Conservation (phyloP, 92 coral and sea anemone species). For the Porites divaricata region DNA sequence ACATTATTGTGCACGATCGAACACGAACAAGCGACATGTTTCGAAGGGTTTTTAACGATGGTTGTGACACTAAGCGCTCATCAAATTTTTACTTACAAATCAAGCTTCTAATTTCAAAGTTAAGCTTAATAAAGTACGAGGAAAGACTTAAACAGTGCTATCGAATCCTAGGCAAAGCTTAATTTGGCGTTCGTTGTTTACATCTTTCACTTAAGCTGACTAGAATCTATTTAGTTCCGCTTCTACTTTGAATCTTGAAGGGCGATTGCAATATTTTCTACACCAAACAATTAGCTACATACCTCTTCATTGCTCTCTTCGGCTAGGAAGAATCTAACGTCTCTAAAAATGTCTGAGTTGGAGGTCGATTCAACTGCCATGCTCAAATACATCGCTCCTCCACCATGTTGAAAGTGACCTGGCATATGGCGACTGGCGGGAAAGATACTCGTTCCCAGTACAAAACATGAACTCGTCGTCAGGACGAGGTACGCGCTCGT, state of each 20-base stretch:
- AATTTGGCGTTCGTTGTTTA: not conserved
- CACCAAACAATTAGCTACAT: not conserved
- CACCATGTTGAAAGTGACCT: conserved; percentile 25
- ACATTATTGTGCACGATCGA: no score
- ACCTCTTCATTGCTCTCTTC: conserved; percentile 81
- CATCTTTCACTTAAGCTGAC: not conserved
- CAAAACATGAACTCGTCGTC: not conserved
- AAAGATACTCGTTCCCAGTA: conserved; percentile 24
- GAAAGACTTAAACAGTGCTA: no score
- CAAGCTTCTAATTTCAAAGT: no score
- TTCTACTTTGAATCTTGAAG: not conserved
- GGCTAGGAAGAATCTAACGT: conserved; percentile 76
- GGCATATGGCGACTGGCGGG: conserved; percentile 46
- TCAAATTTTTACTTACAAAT: no score
- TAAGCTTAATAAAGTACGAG: no score
- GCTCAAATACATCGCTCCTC: not conserved
- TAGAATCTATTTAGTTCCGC: no score
- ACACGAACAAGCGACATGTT: no score
- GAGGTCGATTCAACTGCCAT: conserved; percentile 50
- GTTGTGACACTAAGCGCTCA: no score
- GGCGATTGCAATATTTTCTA: not conserved
- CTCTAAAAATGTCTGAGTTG: conserved; percentile 56
- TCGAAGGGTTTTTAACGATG: no score
- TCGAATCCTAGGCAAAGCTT: no score
- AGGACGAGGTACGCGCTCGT: not conserved